Conservation (phyloP, 2,113 vertebrate genomes). For the Sander lucioperca region DNA sequence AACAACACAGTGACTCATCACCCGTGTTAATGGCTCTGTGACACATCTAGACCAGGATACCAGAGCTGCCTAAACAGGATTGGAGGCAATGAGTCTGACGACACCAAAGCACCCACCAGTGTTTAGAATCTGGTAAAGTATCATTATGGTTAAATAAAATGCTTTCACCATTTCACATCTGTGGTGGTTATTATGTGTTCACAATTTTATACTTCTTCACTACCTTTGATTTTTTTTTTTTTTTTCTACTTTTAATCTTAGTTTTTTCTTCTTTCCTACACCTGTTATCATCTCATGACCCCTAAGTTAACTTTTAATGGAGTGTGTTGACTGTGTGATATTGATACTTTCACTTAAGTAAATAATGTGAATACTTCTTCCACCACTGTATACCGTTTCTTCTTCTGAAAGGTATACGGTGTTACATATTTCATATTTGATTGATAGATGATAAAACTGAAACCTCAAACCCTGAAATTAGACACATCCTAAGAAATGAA, state of each 20-base stretch:
- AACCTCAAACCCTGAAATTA: conserved; percentile 82
- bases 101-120: conserved; percentile 27
- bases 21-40: conserved; percentile 74
- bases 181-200: background rate
- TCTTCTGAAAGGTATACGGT: conserved; percentile 50
- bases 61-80: conserved; percentile 63
- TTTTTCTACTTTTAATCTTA: background rate
- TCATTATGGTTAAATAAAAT: background rate
- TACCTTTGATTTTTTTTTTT: too few relatives aligned
- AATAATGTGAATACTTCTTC: conserved; percentile 5
- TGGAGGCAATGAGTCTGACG: conserved; percentile 33
- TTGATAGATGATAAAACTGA: conserved; percentile 74
- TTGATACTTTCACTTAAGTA: conserved; percentile 1
- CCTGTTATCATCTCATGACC: background rate
- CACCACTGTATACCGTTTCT: conserved; percentile 25
- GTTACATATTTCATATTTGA: conserved; percentile 63
- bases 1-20: conserved; percentile 80
- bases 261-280: background rate
- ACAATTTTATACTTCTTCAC: too few relatives aligned
- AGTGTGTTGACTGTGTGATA: conserved; percentile 19
- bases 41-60: conserved; percentile 73
- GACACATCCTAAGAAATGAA: conserved; percentile 73
- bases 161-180: conserved; percentile 3
- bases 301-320: background rate
- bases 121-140: conserved; percentile 22